These are phyloP conservation scores for Thunnus thynnus DNA, from an alignment of 2,113 vertebrate genomes.

Conservation along the genomic window DNA sequence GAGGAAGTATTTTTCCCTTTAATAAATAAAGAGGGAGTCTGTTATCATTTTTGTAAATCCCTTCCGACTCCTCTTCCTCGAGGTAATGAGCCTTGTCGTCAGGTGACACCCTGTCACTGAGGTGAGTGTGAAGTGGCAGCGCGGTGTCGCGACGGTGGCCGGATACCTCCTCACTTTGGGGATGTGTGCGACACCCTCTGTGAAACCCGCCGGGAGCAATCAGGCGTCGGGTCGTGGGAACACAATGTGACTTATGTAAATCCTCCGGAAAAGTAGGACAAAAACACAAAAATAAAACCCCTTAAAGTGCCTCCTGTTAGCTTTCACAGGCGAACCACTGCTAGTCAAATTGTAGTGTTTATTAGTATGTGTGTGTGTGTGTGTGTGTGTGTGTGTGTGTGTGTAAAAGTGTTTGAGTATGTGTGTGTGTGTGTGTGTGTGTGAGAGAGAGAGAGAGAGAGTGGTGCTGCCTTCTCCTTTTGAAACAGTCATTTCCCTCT, in stretches of 20 bases:
- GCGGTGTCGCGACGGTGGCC: not conserved
- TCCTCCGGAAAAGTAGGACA: slow-evolving; percentile 42
- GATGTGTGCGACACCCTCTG: slow-evolving; percentile 16
- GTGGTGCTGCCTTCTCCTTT: slow-evolving; percentile 50
- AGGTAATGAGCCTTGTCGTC: slow-evolving; percentile 9
- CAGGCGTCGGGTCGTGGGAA: slow-evolving; percentile 22
- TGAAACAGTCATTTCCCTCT: slow-evolving; percentile 63
- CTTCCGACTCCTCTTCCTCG: not conserved
- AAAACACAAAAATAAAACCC: not conserved
- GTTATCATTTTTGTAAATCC: not conserved
- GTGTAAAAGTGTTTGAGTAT: not conserved
- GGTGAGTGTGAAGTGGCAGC: slow-evolving; percentile 14
- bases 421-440: slow-evolving; percentile 8
- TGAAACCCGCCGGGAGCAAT: not conserved
- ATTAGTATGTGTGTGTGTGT: slow-evolving; percentile 15
- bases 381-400: slow-evolving; percentile 14
- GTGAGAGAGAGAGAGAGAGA: not conserved
- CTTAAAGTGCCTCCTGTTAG: slow-evolving; percentile 67
- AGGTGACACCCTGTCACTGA: slow-evolving; percentile 13
- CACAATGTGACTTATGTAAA: slow-evolving; percentile 35
- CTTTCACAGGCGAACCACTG: slow-evolving; percentile 47
- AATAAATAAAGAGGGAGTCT: slow-evolving; percentile 10
- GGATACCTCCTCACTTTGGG: slow-evolving; percentile 24
- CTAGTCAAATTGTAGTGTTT: slow-evolving; percentile 47
- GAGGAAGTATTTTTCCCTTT: not conserved